Conservation (phyloP, 2,113 vertebrate species). For the Dissostichus mawsoni region DNA sequence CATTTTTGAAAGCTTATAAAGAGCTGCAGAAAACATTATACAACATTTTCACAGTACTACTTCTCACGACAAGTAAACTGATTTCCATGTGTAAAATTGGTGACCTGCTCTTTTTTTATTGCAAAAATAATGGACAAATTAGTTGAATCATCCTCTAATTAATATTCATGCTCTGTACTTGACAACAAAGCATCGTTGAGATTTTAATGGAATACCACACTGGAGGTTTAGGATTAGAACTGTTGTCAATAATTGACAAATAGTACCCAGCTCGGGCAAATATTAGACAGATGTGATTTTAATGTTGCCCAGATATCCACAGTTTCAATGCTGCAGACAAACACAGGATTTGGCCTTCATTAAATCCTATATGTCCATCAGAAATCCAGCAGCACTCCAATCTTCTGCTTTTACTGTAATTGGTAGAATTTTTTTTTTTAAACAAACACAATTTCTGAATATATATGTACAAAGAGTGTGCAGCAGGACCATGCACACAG, state of each 20-base stretch:
- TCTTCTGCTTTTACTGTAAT: conserved; percentile 45
- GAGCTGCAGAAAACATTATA: background rate
- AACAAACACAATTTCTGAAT: background rate
- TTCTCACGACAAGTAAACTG: background rate
- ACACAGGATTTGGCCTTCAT: conserved; percentile 40
- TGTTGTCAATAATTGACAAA: conserved; percentile 7
- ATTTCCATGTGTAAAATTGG: background rate
- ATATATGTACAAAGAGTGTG: background rate
- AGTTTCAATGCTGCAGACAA: conserved; percentile 37
- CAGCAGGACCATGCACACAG: background rate
- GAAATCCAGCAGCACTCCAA: conserved; percentile 25
- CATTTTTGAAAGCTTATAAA: background rate
- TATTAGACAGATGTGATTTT: conserved; percentile 57
- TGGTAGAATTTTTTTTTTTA: conserved; percentile 10
- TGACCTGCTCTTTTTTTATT: background rate
- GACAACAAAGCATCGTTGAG: background rate
- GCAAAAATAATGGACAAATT: background rate
- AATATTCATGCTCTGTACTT: background rate
- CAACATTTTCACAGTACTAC: background rate
- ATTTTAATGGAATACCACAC: conserved; percentile 5
- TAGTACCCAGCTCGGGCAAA: conserved; percentile 22
- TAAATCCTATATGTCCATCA: conserved; percentile 43
- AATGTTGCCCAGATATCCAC: conserved; percentile 44
- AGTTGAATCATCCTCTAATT: background rate
- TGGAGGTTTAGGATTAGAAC: background rate